phyloP scores from a whole-genome alignment of 2,113 vertebrate species.

The Takifugu bimaculatus region DNA sequence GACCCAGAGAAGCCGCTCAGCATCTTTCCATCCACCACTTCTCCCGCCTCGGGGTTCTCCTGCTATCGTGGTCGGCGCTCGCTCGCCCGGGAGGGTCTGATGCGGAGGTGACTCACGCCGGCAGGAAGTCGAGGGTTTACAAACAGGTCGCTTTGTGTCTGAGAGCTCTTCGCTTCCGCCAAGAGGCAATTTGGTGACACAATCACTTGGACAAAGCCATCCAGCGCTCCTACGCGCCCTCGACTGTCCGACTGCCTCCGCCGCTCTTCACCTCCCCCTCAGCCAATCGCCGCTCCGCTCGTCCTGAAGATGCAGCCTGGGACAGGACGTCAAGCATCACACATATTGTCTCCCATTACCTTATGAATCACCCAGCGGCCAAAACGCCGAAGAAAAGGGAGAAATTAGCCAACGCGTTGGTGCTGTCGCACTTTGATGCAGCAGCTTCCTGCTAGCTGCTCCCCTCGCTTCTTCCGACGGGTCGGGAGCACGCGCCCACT shows the following conservation, averaged over 20 bases:
- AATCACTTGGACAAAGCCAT: constrained; percentile 54
- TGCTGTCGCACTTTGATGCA: too few relatives aligned
- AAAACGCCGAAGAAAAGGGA: too few relatives aligned
- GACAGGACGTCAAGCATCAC: too few relatives aligned
- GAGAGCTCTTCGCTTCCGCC: constrained; percentile 47
- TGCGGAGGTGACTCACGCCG: constrained; percentile 30
- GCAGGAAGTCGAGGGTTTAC: constrained; percentile 38
- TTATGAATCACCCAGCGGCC: too few relatives aligned
- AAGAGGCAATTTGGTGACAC: constrained; percentile 57
- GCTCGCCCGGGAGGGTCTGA: not conserved
- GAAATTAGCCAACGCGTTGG: too few relatives aligned
- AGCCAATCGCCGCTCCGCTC: constrained; percentile 36
- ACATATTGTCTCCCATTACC: too few relatives aligned
- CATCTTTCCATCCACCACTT: constrained; percentile 4
- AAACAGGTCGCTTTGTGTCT: constrained; percentile 33
- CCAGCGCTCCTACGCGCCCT: constrained; percentile 59
- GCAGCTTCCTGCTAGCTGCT: too few relatives aligned
- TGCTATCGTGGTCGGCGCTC: too few relatives aligned
- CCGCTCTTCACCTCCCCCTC: constrained; percentile 49
- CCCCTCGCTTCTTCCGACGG: too few relatives aligned
- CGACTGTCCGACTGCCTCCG: constrained; percentile 53
- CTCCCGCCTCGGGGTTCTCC: not conserved
- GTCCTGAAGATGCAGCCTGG: not conserved
- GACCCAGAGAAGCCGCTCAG: too few relatives aligned
- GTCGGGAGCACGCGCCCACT: too few relatives aligned